Evolutionary conservation across 2,888 invertebrate genomes (phyloP), one percentile per base, ranked within the genome.

Genomic region (Pheosia gnoma): DNA sequence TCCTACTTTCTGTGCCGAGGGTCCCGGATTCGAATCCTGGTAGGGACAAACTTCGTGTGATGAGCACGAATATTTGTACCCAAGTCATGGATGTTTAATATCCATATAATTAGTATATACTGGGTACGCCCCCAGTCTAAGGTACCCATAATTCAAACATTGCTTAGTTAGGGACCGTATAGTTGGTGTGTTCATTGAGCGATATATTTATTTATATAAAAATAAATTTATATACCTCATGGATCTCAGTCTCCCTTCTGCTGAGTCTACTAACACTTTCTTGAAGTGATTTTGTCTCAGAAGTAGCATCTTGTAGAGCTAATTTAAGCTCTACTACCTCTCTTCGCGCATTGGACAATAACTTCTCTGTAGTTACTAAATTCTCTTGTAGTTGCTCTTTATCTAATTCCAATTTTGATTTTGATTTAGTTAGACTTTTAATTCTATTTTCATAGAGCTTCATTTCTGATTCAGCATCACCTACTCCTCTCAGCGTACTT

Each of bases 271-370:
- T 83, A 10, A 95, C 86, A 78, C 94, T 94, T 51, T 94, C 89
- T 74, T 95, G 95, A 66, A 96, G 83, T 58, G 92, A 90, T 65
- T 92, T 87, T 38, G 96, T 94, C 85, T 96, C 96, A 59, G 93
- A 89, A 68, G 95, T 95, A 43, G 96, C 90, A 86, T 96, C 96
- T 78, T 96, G 95, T 79, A 96, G 94, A 11, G 93, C 89, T 52
- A 95, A 77, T 77, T 95, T 95, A 47, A 95, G 89, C 64, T 95
- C 95, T 39, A 96, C 95, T n/a, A 84, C 94, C 93, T 77, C 96
- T 95, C 82, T 96, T 95, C 89, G 97, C 94, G 83, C 94, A 94
- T 87, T 97, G 95, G 80, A 96, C 79, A 89, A 94, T 94, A 79
- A 94, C n/a, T 94, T 94, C 73, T 96, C 96, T 9, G 95, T 89